A percentile compares a stretch with the other conserved stretches of the same genome.
phyloP scores from a whole-genome alignment of 2,113 vertebrate species.

The Glareola pratincola region DNA sequence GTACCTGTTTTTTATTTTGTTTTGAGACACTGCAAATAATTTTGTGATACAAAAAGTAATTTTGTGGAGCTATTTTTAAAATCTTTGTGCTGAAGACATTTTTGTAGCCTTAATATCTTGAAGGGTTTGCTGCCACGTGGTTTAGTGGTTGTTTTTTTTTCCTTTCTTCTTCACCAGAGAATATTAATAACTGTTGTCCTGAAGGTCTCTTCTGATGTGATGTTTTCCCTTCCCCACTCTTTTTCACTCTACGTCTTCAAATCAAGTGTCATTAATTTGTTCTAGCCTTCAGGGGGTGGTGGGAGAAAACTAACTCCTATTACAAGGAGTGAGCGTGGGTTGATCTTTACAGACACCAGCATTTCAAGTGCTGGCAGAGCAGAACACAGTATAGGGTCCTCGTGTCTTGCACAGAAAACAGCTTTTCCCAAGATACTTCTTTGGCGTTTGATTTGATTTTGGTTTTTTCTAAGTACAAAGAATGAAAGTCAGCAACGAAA shows the following conservation, averaged over 20 bases:
- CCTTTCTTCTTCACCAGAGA: background rate
- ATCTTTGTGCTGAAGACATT: background rate
- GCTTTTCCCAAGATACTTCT: background rate
- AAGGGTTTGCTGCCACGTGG: background rate
- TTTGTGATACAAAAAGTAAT: background rate
- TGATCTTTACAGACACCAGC: slow-evolving; percentile 9
- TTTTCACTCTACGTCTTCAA: background rate
- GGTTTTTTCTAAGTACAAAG: background rate
- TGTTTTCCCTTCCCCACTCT: background rate
- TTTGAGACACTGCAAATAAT: background rate
- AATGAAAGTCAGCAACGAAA: background rate
- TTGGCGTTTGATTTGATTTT: background rate
- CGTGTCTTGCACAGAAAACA: background rate
- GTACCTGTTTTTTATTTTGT: background rate
- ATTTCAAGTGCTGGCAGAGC: background rate
- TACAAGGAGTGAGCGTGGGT: background rate
- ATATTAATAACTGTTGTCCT: background rate
- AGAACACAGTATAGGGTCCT: background rate
- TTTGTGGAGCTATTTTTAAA: background rate
- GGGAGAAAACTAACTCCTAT: background rate
- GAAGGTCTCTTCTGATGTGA: background rate
- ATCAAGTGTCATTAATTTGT: slow-evolving; percentile 27
- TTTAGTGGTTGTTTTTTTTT: background rate
- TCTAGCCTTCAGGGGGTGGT: background rate
- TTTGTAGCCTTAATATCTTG: background rate